A percentile compares a stretch with the other conserved stretches of the same genome.
Conservation (phyloP, 2,888 invertebrate genomes). For the Holacanthella duospinosa region DNA sequence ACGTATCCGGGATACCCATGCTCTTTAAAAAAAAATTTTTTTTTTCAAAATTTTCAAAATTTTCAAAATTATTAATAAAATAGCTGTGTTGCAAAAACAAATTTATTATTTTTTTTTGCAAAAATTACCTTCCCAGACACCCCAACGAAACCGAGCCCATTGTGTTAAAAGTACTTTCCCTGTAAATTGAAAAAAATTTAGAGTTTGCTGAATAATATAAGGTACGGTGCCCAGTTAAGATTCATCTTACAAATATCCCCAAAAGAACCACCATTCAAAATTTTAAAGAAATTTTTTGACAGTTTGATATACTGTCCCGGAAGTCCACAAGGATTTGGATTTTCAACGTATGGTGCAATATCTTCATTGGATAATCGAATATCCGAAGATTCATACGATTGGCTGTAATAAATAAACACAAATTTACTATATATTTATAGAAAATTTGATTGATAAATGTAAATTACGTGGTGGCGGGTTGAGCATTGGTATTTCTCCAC, state of each 20-base stretch:
- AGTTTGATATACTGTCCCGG: conserved; percentile 27
- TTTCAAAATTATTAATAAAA: too few relatives aligned
- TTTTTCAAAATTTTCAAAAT: not conserved
- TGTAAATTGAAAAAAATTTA: too few relatives aligned
- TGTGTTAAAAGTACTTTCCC: not conserved
- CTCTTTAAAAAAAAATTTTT: not conserved
- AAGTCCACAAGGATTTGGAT: conserved; percentile 30
- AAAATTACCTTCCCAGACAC: conserved; percentile 4
- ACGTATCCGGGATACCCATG: not conserved
- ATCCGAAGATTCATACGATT: conserved; percentile 23
- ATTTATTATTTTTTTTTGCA: too few relatives aligned
- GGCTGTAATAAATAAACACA: conserved; percentile 17
- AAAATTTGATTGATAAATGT: too few relatives aligned
- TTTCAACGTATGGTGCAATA: conserved; percentile 18
- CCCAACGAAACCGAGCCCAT: conserved; percentile 8
- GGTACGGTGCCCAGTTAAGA: too few relatives aligned
- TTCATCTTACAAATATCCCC: too few relatives aligned
- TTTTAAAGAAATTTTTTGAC: conserved; percentile 23
- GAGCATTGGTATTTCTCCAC: not conserved
- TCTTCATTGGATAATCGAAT: conserved; percentile 15
- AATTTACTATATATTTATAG: too few relatives aligned
- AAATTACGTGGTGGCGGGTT: conserved; percentile 11
- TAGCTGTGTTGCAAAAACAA: not conserved
- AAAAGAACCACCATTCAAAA: conserved; percentile 11
- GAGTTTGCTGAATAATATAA: too few relatives aligned